Conservation (phyloP, 1,140 invertebrate genomes). For the Drosophila biarmipes region DNA sequence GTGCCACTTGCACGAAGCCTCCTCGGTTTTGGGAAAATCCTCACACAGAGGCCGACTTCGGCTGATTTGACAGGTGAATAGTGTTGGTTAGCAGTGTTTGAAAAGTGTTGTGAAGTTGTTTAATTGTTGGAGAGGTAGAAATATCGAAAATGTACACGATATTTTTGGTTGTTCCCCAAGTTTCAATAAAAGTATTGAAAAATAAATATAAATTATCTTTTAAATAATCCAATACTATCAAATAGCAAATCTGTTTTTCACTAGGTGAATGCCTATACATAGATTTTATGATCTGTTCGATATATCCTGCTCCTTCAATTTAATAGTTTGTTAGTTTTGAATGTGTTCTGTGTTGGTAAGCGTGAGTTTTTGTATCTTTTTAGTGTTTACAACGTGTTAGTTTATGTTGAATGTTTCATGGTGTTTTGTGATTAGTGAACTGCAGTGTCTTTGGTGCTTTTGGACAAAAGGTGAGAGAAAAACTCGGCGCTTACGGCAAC, state of each 20-base stretch:
- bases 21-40: slow-evolving; percentile 33
- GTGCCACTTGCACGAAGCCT: slow-evolving; percentile 47
- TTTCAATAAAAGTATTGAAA: too few relatives aligned
- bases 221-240: too few relatives aligned
- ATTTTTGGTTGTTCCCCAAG: too few relatives aligned
- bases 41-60: slow-evolving; percentile 33
- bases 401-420: slow-evolving; percentile 3
- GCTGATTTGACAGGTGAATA: slow-evolving; percentile 36
- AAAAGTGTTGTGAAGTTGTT: background rate
- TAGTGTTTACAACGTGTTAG: slow-evolving; percentile 7
- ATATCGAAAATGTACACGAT: background rate
- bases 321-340: slow-evolving; percentile 1
- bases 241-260: too few relatives aligned
- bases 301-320: background rate
- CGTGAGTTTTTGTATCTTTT: slow-evolving; percentile 64
- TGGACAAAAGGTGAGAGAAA: slow-evolving; percentile 36
- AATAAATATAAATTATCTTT: too few relatives aligned
- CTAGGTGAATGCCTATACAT: too few relatives aligned
- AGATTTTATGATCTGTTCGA: too few relatives aligned
- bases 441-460: slow-evolving; percentile 33
- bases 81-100: slow-evolving; percentile 19
- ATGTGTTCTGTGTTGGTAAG: slow-evolving; percentile 62
- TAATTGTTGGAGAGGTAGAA: slow-evolving; percentile 22
- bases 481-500: slow-evolving; percentile 84
- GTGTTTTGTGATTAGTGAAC: slow-evolving; percentile 3